Percentiles rank a stretch among this genome's conserved stretches.
Conservation (phyloP, 2,888 invertebrate species). For the Harpagoxenus sublaevis region DNA sequence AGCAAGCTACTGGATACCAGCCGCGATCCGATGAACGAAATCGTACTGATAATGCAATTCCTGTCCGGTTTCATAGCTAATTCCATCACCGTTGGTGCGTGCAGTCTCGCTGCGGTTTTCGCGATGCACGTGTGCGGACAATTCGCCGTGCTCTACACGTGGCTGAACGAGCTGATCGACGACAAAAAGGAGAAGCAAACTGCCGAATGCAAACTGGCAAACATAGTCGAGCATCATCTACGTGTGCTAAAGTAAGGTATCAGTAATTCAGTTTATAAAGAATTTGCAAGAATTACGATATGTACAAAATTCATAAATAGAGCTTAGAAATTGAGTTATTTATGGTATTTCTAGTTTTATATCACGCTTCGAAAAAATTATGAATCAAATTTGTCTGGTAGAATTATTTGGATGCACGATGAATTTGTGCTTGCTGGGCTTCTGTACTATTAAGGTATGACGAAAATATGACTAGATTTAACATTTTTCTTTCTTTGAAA, state of each 20-base stretch:
- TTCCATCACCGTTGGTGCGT: conserved; percentile 57
- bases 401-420: conserved; percentile 81
- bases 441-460: conserved; percentile 80
- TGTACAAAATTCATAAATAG: background rate
- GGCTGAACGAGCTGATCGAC: conserved; percentile 62
- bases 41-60: conserved; percentile 62
- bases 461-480: background rate
- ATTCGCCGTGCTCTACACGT: conserved; percentile 59
- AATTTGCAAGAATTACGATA: background rate
- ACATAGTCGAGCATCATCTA: conserved; percentile 65
- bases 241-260: conserved; percentile 60
- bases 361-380: conserved; percentile 72
- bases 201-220: conserved; percentile 38
- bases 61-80: conserved; percentile 54
- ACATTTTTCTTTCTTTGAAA: background rate
- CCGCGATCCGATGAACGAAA: conserved; percentile 57
- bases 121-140: conserved; percentile 74
- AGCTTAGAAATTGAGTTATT: background rate
- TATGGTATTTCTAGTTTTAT: conserved; percentile 75
- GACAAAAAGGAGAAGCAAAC: background rate
- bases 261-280: background rate
- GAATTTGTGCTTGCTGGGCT: conserved; percentile 81
- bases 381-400: conserved; percentile 79
- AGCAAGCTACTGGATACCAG: conserved; percentile 51
- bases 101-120: conserved; percentile 65